phyloP scores from a whole-genome alignment of 1,140 invertebrate genomes.

The Camponotus pennsylvanicus region DNA sequence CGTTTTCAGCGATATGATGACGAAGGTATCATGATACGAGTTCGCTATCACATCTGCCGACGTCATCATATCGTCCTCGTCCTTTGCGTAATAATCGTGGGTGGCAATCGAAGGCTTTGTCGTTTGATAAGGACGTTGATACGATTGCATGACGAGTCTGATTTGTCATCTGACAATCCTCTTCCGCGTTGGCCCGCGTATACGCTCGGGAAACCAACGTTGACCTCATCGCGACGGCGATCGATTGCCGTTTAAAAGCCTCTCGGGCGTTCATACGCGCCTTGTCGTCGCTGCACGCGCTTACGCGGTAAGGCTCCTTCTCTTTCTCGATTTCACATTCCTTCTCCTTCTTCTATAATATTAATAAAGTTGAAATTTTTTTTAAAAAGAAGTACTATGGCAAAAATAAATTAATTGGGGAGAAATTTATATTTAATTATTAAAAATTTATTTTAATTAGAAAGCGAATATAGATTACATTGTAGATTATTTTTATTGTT shows the following conservation, averaged over 20 bases:
- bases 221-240: constrained; percentile 56
- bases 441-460: neutral
- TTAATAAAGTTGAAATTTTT: neutral
- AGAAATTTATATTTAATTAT: too few relatives aligned
- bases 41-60: constrained; percentile 30
- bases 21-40: constrained; percentile 28
- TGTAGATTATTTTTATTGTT: constrained; percentile 16
- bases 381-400: neutral
- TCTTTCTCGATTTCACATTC: neutral
- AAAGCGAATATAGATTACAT: neutral
- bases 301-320: constrained; percentile 28
- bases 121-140: neutral
- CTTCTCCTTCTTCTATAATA: neutral
- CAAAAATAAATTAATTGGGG: neutral
- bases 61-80: constrained; percentile 22
- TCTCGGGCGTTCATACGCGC: constrained; percentile 49
- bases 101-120: neutral
- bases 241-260: constrained; percentile 61
- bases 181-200: constrained; percentile 31
- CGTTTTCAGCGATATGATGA: constrained; percentile 21
- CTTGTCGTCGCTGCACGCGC: constrained; percentile 55
- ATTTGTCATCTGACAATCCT: neutral
- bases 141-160: neutral
- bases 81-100: neutral
- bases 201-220: constrained; percentile 41